phyloP scores from a whole-genome alignment of 2,888 invertebrate genomes.

The Lithophane socia region DNA sequence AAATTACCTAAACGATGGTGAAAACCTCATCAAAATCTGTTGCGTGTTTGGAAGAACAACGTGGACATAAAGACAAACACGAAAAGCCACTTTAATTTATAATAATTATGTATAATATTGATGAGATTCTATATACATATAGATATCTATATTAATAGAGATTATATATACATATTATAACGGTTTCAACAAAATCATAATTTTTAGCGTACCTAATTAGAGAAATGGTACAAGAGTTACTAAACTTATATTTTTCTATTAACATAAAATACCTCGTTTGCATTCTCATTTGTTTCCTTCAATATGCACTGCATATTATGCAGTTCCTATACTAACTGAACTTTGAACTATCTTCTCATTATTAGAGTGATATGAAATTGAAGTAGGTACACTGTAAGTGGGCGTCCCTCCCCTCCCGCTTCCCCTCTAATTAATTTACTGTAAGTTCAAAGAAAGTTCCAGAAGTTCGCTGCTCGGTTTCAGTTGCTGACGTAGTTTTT shows the following conservation, averaged over 20 bases:
- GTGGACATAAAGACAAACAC: too few relatives aligned
- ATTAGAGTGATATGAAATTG: constrained; percentile 10
- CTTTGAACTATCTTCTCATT: not conserved
- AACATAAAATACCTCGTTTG: not conserved
- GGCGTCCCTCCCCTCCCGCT: not conserved
- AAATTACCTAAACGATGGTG: too few relatives aligned
- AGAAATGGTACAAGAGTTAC: not conserved
- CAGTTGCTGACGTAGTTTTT: constrained; percentile 4
- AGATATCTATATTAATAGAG: too few relatives aligned
- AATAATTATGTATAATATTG: too few relatives aligned
- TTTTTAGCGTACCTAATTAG: not conserved
- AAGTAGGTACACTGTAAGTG: not conserved
- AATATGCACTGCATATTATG: not conserved
- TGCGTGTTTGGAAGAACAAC: too few relatives aligned
- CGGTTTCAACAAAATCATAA: not conserved
- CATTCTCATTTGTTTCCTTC: not conserved
- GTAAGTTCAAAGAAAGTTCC: constrained; percentile 26
- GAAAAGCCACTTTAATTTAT: too few relatives aligned
- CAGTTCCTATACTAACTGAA: not conserved
- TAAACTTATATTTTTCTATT: too few relatives aligned
- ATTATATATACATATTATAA: too few relatives aligned
- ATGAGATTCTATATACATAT: too few relatives aligned
- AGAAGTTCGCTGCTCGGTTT: constrained; percentile 20
- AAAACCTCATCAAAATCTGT: too few relatives aligned
- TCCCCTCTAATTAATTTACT: constrained; percentile 29